Base-by-base conservation (phyloP, 2,888 invertebrate species). In the Acleris literana region DNA sequence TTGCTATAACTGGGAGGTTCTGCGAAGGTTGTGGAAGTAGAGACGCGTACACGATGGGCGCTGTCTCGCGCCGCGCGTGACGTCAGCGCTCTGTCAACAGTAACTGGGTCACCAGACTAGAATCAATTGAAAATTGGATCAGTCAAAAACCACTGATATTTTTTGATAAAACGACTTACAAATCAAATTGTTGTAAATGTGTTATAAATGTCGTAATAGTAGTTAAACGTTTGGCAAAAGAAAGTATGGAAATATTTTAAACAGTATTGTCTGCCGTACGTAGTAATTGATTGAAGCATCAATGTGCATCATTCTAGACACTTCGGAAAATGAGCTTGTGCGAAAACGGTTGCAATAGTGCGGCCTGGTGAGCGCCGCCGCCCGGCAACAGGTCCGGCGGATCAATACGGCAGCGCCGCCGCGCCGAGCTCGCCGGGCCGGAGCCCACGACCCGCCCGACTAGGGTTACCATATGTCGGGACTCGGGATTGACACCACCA, bases 321-420 rank as follows among this genome's bases (percentile, higher is more conserved):
- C 1, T 17, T 4, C n/a, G 44, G 17, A 57, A 61, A 56, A 61
- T 56, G 55, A 65, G 49, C 33, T 25, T 53, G 53, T 65, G 65
- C 60, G 55, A 56, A 55, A 55, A 51, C 53, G 60, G 20, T 55
- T 56, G 66, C 52, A 57, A 46, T 62, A 48, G 52, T 66, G 66
- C 62, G 57, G 76, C 77, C 79, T 77, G 73, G 76, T 69, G 68
- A 71, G 71, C 73, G 70, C 67, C 69, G 71, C 71, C 87, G 85
- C 90, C 90, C 90, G 88, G 92, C 92, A 92, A 92, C 92, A 92
- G 91, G 92, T 92, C 84, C 83, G 82, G 84, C 72, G 72, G 90
- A 90, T 90, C 91, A 88, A 90, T 90, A 90, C 84, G 79, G 79
- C 86, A 82, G 74, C 82, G 76, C 77, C 76, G 80, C 73, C 69